Evolutionary conservation across 2,113 vertebrate genomes (phyloP).

Genomic region (Raja brachyura): DNA sequence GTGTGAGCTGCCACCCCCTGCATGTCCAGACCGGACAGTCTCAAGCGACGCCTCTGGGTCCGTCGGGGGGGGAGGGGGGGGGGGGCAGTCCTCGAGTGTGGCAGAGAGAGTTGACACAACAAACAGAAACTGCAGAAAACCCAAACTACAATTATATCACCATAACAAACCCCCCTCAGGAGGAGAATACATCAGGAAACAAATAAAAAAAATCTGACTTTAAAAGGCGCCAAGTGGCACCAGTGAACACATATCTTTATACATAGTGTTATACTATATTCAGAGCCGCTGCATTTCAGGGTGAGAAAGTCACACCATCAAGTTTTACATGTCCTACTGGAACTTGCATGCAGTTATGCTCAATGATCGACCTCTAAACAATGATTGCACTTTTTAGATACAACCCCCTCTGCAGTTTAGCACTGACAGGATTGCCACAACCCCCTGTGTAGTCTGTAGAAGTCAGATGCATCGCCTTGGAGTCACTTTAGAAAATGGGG

Average conservation of each 20-base stretch:
- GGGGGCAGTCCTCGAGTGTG: not conserved
- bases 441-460: constrained; percentile 13
- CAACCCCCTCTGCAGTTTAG: constrained; percentile 43
- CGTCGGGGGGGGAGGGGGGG: too few species aligned
- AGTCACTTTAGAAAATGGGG: too few species aligned
- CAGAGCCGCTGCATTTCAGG: not conserved
- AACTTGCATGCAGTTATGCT: constrained; percentile 12
- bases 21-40: not conserved
- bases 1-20: too few species aligned
- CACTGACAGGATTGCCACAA: not conserved
- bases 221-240: constrained; percentile 25
- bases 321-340: not conserved
- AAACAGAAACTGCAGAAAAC: not conserved
- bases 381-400: constrained; percentile 59
- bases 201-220: not conserved
- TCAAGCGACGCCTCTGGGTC: not conserved
- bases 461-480: not conserved
- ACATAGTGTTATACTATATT: constrained; percentile 30
- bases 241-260: not conserved
- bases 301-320: not conserved
- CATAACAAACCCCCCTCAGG: not conserved
- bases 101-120: not conserved
- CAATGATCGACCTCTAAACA: constrained; percentile 53
- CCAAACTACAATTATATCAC: constrained; percentile 27
- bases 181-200: not conserved